A percentile compares a stretch with the other conserved stretches of the same genome.
phyloP scores from a whole-genome alignment of 2,797 vertebrate species.

The Fringilla coelebs region DNA sequence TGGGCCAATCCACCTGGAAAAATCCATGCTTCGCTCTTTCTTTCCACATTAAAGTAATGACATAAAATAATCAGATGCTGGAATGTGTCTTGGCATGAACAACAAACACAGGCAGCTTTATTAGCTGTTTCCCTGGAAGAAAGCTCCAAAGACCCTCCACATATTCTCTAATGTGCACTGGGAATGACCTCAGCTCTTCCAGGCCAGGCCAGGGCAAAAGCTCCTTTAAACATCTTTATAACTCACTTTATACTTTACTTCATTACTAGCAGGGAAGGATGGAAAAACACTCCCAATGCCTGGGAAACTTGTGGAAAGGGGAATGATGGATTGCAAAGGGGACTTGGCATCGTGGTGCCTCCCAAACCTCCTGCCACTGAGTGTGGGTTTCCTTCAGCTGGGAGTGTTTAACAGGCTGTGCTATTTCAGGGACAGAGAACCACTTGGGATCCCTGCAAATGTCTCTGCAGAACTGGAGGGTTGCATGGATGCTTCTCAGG shows the following conservation, averaged over 20 bases:
- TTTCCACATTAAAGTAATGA: constrained; percentile 57
- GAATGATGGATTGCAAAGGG: constrained; percentile 3
- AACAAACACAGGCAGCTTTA: constrained; percentile 69
- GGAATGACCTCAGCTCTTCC: constrained; percentile 50
- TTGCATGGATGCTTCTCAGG: not conserved
- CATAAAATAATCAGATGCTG: constrained; percentile 64
- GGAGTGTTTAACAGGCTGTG: not conserved
- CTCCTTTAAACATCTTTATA: constrained; percentile 28
- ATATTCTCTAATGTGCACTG: constrained; percentile 67
- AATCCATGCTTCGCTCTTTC: constrained; percentile 11
- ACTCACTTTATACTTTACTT: constrained; percentile 11
- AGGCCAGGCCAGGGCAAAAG: constrained; percentile 25
- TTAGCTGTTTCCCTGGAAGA: constrained; percentile 73
- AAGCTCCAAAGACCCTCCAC: constrained; percentile 64
- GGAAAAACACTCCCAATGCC: constrained; percentile 13
- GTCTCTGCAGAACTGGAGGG: not conserved
- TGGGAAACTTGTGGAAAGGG: not conserved
- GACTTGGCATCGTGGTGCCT: not conserved
- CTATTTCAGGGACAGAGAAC: not conserved
- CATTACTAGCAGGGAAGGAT: not conserved
- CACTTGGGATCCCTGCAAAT: not conserved
- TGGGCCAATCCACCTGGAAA: constrained; percentile 37
- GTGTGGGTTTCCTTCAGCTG: not conserved
- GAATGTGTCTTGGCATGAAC: constrained; percentile 68
- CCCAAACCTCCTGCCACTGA: not conserved